phyloP scores from a whole-genome alignment of 1,140 invertebrate species.

The Idris sp. region DNA sequence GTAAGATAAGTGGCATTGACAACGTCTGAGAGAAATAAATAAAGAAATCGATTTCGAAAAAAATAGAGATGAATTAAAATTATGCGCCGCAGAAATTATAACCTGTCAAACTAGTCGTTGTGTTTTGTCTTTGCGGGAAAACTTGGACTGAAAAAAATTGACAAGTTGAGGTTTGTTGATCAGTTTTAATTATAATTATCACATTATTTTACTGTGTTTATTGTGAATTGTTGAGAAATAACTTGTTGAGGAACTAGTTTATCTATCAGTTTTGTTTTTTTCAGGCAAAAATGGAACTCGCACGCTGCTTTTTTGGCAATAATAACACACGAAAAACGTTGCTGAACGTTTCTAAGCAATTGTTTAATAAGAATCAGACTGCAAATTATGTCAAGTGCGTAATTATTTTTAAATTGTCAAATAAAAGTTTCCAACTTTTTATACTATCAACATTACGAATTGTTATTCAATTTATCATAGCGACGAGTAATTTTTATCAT shows the following conservation, averaged over 20 bases:
- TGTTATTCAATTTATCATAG: too few relatives aligned
- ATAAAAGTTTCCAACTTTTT: too few relatives aligned
- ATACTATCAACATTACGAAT: too few relatives aligned
- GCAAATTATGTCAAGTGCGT: conserved; percentile 70
- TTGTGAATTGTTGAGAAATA: too few relatives aligned
- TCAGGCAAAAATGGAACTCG: conserved; percentile 67
- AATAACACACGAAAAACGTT: conserved; percentile 63
- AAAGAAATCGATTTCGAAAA: conserved; percentile 4
- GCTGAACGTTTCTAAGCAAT: conserved; percentile 63
- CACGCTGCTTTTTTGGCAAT: conserved; percentile 56
- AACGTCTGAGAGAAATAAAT: conserved; percentile 2
- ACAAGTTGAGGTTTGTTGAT: too few relatives aligned
- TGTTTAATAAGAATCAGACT: conserved; percentile 54
- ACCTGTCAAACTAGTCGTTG: neutral
- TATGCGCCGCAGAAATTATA: conserved; percentile 5
- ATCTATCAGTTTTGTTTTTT: neutral
- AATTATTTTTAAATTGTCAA: conserved; percentile 18
- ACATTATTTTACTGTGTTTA: too few relatives aligned
- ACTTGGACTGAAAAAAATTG: too few relatives aligned
- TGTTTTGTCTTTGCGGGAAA: too few relatives aligned
- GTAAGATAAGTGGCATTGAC: conserved; percentile 14
- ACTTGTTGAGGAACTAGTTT: too few relatives aligned
- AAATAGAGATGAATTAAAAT: conserved; percentile 23
- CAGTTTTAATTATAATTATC: too few relatives aligned
- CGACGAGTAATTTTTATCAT: too few relatives aligned